Evolutionary conservation across 2,888 invertebrate species (phyloP).

Genomic region (Anoplius nigerrimus): DNA sequence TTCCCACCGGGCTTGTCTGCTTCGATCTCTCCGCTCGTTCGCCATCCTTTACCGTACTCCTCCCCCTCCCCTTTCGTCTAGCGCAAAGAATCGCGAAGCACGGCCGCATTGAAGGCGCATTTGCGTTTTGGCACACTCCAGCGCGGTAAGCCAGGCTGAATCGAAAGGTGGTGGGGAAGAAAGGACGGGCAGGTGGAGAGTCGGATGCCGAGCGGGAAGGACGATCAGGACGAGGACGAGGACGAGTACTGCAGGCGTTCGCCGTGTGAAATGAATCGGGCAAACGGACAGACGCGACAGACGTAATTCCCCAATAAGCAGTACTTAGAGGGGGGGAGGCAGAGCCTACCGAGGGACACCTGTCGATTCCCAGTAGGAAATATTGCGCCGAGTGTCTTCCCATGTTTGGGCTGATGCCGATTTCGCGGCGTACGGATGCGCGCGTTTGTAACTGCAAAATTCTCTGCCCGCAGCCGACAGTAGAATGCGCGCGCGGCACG

Average conservation of each 20-base stretch:
- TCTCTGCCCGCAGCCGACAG: neutral
- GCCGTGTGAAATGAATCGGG: conserved; percentile 67
- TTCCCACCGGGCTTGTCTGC: neutral
- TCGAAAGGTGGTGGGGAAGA: conserved; percentile 41
- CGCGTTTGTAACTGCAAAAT: neutral
- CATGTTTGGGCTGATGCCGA: conserved; percentile 37
- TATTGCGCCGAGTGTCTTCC: conserved; percentile 54
- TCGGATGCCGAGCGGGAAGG: conserved; percentile 19
- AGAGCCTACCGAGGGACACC: conserved; percentile 58
- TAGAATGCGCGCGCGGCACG: neutral
- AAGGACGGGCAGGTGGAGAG: conserved; percentile 29
- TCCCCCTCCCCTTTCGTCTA: neutral
- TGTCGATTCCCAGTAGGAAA: conserved; percentile 68
- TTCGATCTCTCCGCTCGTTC: neutral
- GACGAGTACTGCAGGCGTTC: too few relatives aligned
- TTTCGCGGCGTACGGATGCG: neutral
- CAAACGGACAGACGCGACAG: conserved; percentile 70
- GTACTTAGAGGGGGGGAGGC: conserved; percentile 57
- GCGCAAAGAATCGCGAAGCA: conserved; percentile 8
- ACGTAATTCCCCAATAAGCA: conserved; percentile 70
- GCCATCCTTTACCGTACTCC: neutral
- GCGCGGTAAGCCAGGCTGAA: conserved; percentile 59
- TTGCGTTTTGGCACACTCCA: conserved; percentile 59
- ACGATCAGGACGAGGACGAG: conserved; percentile 41
- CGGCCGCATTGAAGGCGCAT: conserved; percentile 49